phyloP scores from a whole-genome alignment of 2,888 invertebrate genomes.

The Xestia rhomboidea region DNA sequence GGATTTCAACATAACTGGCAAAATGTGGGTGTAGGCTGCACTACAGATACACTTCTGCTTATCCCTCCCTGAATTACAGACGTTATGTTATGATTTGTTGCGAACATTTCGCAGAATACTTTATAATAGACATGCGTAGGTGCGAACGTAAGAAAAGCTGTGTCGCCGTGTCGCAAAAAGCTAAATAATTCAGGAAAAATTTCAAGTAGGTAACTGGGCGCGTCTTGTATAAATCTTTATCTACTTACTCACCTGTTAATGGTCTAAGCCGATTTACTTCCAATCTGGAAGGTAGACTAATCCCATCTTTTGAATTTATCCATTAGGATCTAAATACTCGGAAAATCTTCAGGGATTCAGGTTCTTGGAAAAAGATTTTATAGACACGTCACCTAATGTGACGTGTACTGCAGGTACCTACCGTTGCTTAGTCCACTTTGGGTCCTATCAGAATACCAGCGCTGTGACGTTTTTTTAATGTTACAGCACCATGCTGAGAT shows the following conservation, averaged over 20 bases:
- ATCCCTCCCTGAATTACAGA: background rate
- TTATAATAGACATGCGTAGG: background rate
- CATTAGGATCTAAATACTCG: conserved; percentile 35
- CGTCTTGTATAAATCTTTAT: background rate
- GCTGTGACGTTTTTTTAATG: too few relatives aligned
- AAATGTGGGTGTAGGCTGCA: background rate
- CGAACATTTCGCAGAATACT: background rate
- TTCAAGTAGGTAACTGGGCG: conserved; percentile 1
- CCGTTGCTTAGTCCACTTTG: too few relatives aligned
- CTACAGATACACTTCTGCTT: background rate
- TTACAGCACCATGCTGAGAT: too few relatives aligned
- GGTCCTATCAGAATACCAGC: too few relatives aligned
- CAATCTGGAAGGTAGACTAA: conserved; percentile 15
- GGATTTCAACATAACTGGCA: background rate
- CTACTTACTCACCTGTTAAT: conserved; percentile 26
- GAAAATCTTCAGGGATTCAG: conserved; percentile 6
- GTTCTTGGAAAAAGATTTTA: background rate
- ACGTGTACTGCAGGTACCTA: background rate
- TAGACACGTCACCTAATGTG: background rate
- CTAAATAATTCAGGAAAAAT: conserved; percentile 36
- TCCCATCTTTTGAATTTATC: conserved; percentile 23
- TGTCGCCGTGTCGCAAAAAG: background rate
- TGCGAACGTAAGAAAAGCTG: background rate
- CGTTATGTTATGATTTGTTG: background rate
- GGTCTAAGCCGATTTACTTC: conserved; percentile 36